Base-by-base conservation (phyloP, 2,113 vertebrate species). In the Mungos mungo region DNA sequence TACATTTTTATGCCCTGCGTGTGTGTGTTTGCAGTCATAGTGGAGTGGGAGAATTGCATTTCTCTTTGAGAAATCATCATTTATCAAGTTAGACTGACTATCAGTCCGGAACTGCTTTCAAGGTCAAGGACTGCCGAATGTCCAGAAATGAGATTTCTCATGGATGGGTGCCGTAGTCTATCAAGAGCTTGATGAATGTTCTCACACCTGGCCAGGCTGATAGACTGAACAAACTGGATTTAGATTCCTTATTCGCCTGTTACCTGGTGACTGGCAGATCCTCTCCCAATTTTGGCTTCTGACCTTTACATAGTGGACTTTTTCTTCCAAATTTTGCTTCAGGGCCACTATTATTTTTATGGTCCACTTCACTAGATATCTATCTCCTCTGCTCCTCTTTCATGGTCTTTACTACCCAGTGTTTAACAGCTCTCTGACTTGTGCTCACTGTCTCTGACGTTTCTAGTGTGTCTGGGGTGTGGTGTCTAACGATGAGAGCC, bases 41-140 rank as follows among this genome's bases (percentile, higher is more conserved):
- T 68, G 7, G 82, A 97, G 66, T 93, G 63, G 65, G 97, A 98
- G 87, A 98, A 98, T 97, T 97, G 71, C 93, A 98, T 94, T 93
- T 97, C 85, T 98, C 54, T 90, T 92, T 87, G 93, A 97, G 97
- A 98, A 98, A 98, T 95, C 84, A 93, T 98, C 97, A 98, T 98
- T 98, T 98, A 98, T 99, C 98, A 98, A 98, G 79, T 94, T 94
- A 96, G 87, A 95, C 93, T 98, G 97, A 97, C 94, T 98, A 72
- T 97, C 95, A 98, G 89, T 92, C 95, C 29, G 65, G 90, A 96
- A 89, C 93, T 95, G 38, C 90, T 94, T 92, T 95, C 97, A 99
- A 99, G 98, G 98, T 98, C 98, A 99, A 98, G 98, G 98, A 98
- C 98, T 98, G 60, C 96, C 72, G 85, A 96, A 96, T 96, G 93